Conservation (phyloP, 2,888 invertebrate species). For the Sminthurinus aureus region DNA sequence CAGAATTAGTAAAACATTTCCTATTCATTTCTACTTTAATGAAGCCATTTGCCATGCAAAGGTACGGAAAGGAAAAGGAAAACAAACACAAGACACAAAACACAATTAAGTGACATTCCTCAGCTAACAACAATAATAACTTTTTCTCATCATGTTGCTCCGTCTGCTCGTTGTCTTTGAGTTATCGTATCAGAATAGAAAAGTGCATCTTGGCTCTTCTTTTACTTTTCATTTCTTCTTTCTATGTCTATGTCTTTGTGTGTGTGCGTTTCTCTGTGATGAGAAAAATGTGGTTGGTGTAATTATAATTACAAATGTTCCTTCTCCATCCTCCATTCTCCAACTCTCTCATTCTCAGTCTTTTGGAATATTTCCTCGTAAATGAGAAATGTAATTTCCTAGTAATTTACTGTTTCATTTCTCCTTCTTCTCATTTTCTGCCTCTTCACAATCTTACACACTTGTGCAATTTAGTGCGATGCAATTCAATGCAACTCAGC, state of each 20-base stretch:
- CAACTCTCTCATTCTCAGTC: no score
- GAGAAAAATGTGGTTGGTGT: conserved; percentile 14
- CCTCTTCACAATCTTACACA: not conserved
- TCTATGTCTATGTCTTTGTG: not conserved
- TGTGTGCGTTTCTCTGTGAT: not conserved
- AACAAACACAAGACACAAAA: not conserved
- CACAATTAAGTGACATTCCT: not conserved
- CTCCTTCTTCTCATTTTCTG: not conserved
- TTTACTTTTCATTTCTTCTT: no score
- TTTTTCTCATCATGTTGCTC: not conserved
- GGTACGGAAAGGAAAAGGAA: not conserved
- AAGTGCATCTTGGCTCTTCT: no score
- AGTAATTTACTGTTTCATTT: conserved; percentile 18
- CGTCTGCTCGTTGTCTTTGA: not conserved
- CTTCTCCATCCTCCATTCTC: not conserved
- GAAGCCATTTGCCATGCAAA: not conserved
- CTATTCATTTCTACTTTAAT: not conserved
- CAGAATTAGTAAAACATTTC: not conserved
- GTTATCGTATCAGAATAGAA: not conserved
- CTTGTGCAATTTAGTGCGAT: no score
- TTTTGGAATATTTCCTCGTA: not conserved
- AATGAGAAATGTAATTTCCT: conserved; percentile 29
- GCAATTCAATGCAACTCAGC: no score
- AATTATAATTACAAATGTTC: not conserved
- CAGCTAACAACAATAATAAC: not conserved